Percentiles rank a stretch among this genome's conserved stretches.
Evolutionary conservation across 2,113 vertebrate genomes (phyloP).

Genomic region (Eulemur macaco): DNA sequence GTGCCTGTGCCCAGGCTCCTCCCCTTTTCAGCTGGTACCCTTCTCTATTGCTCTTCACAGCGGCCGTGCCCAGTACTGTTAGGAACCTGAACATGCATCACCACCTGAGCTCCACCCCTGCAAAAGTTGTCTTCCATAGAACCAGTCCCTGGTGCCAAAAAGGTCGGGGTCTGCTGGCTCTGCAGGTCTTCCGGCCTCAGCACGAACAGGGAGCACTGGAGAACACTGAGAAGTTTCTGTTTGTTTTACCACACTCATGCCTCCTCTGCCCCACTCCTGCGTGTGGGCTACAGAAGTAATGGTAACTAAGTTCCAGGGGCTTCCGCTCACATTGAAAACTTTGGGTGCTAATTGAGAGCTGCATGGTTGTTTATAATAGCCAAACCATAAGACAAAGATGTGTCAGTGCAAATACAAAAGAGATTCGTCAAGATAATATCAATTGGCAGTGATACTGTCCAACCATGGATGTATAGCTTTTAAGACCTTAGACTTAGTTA

Average conservation of each 20-base stretch:
- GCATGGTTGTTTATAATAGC: not conserved
- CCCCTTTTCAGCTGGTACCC: not conserved
- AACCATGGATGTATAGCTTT: not conserved
- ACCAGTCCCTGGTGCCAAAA: too few species aligned
- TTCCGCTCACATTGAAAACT: not conserved
- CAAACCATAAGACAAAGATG: conserved; percentile 35
- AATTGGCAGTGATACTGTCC: not conserved
- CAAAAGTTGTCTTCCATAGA: too few species aligned
- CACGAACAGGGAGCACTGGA: not conserved
- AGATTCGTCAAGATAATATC: not conserved
- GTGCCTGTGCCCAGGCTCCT: not conserved
- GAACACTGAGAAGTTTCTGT: not conserved
- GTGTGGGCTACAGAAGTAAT: not conserved
- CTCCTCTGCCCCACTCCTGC: not conserved
- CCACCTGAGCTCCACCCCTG: too few species aligned
- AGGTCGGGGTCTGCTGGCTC: too few species aligned
- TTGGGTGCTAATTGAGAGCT: not conserved
- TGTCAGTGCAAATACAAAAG: conserved; percentile 39
- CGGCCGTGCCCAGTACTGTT: too few species aligned
- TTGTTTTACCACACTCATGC: not conserved
- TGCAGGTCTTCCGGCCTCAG: not conserved
- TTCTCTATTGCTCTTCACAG: not conserved
- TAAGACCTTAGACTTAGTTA: not conserved
- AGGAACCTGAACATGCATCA: too few species aligned
- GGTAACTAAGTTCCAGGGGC: not conserved